phyloP scores from a whole-genome alignment of 2,888 invertebrate genomes.

The Eurytoma californica region DNA sequence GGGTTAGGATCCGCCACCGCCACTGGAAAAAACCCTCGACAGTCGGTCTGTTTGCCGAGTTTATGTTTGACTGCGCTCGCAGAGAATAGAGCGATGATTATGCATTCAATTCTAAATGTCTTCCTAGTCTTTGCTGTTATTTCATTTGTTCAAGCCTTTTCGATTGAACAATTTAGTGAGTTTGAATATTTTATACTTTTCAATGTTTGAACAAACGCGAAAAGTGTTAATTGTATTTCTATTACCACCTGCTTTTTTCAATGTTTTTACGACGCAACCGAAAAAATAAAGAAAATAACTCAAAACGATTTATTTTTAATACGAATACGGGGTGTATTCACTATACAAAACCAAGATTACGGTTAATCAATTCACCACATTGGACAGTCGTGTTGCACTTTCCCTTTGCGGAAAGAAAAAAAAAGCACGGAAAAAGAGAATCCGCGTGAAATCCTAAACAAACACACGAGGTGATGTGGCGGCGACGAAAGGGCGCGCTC shows the following conservation, averaged over 20 bases:
- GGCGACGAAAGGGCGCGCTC: slow-evolving; percentile 24
- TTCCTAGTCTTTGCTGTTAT: too few species aligned
- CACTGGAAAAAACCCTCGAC: slow-evolving; percentile 24
- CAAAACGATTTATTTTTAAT: too few species aligned
- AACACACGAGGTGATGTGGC: slow-evolving; percentile 23
- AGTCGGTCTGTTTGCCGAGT: slow-evolving; percentile 29
- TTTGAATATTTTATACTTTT: too few species aligned
- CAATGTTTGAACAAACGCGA: too few species aligned
- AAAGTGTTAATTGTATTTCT: too few species aligned
- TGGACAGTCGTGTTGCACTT: not conserved
- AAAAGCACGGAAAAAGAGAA: not conserved
- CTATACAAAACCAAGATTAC: slow-evolving; percentile 10
- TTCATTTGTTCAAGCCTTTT: too few species aligned
- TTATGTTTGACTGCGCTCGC: not conserved
- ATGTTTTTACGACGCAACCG: too few species aligned
- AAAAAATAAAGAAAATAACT: too few species aligned
- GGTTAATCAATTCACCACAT: slow-evolving; percentile 32
- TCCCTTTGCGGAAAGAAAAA: not conserved
- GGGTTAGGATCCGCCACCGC: slow-evolving; percentile 3
- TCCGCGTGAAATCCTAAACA: slow-evolving; percentile 49
- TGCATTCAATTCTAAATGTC: too few species aligned
- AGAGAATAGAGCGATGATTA: too few species aligned
- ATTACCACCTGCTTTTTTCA: too few species aligned
- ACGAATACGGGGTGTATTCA: not conserved
- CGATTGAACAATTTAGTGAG: not conserved